phyloP scores from a whole-genome alignment of 2,888 invertebrate genomes.

The Philaethria dido region DNA sequence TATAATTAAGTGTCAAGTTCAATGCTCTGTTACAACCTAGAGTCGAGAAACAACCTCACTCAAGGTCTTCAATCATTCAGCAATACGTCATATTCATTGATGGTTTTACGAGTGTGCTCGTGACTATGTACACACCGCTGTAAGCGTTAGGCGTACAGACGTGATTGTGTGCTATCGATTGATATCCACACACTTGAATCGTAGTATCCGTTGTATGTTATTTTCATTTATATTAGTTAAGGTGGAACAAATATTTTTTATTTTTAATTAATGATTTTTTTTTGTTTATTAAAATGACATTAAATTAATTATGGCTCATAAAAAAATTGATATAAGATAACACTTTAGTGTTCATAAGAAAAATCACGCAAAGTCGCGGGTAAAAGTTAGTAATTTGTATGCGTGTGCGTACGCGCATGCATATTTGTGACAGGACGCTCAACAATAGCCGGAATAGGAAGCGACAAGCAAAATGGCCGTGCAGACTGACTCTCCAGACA shows the following conservation, averaged over 20 bases:
- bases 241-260: too few relatives aligned
- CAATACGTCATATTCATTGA: conserved; percentile 72
- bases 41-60: conserved; percentile 65
- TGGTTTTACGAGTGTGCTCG: conserved; percentile 52
- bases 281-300: too few relatives aligned
- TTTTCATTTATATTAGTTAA: neutral
- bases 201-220: conserved; percentile 4
- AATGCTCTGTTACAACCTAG: conserved; percentile 58
- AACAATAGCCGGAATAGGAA: conserved; percentile 83
- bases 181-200: conserved; percentile 27
- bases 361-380: conserved; percentile 45
- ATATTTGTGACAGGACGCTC: conserved; percentile 72
- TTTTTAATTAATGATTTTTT: too few relatives aligned
- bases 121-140: conserved; percentile 47
- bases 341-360: conserved; percentile 34
- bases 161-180: conserved; percentile 46
- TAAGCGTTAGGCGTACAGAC: conserved; percentile 39
- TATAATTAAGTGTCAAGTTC: conserved; percentile 59
- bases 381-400: conserved; percentile 53
- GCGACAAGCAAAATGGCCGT: conserved; percentile 71
- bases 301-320: neutral
- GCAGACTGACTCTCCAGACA: conserved; percentile 67
- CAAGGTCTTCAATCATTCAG: conserved; percentile 72
- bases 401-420: conserved; percentile 60
- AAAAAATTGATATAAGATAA: neutral